Evolutionary conservation across 2,113 vertebrate genomes (phyloP).

Genomic region (Lepidothrix coronata): DNA sequence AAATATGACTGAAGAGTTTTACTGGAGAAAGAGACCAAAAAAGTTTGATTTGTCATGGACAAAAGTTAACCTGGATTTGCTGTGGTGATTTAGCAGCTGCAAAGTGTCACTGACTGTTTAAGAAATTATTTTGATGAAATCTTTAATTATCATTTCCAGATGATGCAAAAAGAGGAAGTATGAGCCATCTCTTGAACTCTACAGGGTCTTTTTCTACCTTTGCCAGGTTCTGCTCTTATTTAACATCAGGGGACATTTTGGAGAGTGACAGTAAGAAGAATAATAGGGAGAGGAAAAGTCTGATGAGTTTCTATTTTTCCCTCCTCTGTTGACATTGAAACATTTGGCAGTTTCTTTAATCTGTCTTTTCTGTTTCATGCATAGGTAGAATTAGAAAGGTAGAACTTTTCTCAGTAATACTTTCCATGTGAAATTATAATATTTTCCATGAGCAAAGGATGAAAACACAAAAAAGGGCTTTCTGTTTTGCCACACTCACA

Average conservation of each 20-base stretch:
- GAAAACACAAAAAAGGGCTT: background rate
- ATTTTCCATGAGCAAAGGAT: background rate
- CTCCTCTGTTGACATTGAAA: background rate
- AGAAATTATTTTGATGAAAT: background rate
- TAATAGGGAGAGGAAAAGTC: background rate
- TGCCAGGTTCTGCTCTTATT: background rate
- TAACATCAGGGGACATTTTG: background rate
- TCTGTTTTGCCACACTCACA: background rate
- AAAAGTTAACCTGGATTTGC: background rate
- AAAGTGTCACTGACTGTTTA: background rate
- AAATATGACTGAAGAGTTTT: background rate
- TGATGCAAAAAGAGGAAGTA: background rate
- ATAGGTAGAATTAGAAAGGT: background rate
- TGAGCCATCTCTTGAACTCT: background rate
- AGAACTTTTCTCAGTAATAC: background rate
- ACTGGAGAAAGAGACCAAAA: background rate
- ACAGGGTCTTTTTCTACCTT: background rate
- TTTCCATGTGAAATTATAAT: background rate
- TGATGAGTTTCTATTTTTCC: conserved; percentile 13
- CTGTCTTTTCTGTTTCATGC: background rate
- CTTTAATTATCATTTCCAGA: background rate
- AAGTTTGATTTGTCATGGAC: background rate
- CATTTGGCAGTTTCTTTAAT: conserved; percentile 30
- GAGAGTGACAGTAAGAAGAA: background rate
- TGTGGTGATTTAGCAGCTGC: background rate